Percentiles rank a stretch among this genome's conserved stretches.
Conservation (phyloP, 30 jellyfish, hydroid and myxozoan genomes). For the Aurelia sp. region DNA sequence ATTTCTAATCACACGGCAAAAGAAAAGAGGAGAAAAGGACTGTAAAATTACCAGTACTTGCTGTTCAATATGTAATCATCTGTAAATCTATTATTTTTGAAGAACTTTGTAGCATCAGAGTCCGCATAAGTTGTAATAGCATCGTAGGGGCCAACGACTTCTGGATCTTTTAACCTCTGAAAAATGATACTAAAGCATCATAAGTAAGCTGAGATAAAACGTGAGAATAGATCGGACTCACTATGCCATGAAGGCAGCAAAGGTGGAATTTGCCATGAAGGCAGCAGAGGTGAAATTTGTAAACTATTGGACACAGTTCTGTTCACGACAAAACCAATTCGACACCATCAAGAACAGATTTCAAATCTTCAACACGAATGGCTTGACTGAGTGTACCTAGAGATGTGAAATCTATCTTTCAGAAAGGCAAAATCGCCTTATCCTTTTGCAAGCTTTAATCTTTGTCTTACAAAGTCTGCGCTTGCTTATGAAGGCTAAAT, state of each 20-base stretch:
- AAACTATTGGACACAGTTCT: too few species aligned
- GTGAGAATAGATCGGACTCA: not conserved
- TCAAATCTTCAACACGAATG: too few species aligned
- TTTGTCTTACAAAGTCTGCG: too few species aligned
- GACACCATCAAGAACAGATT: too few species aligned
- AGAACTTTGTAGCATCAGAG: constrained; percentile 49
- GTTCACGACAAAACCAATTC: too few species aligned
- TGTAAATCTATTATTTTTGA: constrained; percentile 43
- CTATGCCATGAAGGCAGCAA: not conserved
- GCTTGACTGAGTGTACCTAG: too few species aligned
- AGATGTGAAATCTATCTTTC: too few species aligned
- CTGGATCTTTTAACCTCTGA: constrained; percentile 59
- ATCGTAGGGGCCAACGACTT: constrained; percentile 34
- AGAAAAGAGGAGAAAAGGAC: not conserved
- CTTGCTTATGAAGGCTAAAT: too few species aligned
- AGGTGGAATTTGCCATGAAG: too few species aligned
- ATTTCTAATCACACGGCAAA: not conserved
- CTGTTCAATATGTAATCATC: constrained; percentile 63
- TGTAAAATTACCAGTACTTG: constrained; percentile 43
- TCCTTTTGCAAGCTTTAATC: too few species aligned
- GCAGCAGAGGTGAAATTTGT: not conserved
- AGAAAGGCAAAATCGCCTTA: too few species aligned
- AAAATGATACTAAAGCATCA: not conserved
- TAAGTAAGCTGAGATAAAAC: not conserved
- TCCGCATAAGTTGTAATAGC: constrained; percentile 68